phyloP scores from a whole-genome alignment of 23 tunicate species.

The Trididemnum clinides region DNA sequence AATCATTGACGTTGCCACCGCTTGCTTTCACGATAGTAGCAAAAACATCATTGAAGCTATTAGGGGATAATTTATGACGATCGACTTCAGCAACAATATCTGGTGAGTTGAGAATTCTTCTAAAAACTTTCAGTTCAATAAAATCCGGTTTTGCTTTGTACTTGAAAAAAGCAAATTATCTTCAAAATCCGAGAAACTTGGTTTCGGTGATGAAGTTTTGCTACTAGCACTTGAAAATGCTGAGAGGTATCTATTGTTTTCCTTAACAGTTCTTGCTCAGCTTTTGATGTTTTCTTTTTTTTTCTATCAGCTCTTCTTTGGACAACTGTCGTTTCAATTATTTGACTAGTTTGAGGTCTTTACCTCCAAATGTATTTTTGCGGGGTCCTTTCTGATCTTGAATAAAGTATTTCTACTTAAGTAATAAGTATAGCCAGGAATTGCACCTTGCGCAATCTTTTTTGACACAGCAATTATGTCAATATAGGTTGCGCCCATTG shows the following conservation, averaged over 20 bases:
- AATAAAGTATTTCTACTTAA: not conserved
- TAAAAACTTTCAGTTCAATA: not conserved
- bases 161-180: not conserved
- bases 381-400: not conserved
- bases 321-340: not conserved
- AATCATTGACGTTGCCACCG: not conserved
- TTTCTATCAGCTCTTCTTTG: not conserved
- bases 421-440: not conserved
- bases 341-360: not conserved
- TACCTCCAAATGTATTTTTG: not conserved
- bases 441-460: not conserved
- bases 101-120: not conserved
- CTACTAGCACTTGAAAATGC: not conserved
- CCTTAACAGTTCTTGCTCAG: not conserved
- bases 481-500: not conserved
- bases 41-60: not conserved
- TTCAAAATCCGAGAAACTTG: not conserved
- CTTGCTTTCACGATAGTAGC: not conserved
- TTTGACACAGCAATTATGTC: not conserved
- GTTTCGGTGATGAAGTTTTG: not conserved
- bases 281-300: not conserved
- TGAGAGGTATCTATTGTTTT: not conserved
- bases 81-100: not conserved
- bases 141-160: not conserved
- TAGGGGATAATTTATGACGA: not conserved